phyloP scores from a whole-genome alignment of 2,888 invertebrate species.

The Harpagoxenus sublaevis region DNA sequence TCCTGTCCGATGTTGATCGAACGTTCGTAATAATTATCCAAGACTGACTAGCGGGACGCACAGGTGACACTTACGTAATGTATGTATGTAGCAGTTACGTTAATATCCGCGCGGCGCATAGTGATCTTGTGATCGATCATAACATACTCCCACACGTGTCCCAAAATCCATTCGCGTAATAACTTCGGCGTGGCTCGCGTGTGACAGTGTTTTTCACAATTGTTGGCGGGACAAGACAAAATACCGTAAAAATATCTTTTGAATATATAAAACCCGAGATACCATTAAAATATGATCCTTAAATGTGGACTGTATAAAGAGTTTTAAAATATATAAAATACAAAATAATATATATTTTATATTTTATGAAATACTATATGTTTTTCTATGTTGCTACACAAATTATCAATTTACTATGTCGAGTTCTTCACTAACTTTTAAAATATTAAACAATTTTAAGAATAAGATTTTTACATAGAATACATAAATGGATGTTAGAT shows the following conservation, averaged over 20 bases:
- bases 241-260: conserved; percentile 6
- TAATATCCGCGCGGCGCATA: conserved; percentile 64
- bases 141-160: conserved; percentile 19
- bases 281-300: not conserved
- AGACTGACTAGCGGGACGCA: conserved; percentile 72
- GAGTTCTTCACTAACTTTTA: not conserved
- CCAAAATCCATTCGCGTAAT: conserved; percentile 44
- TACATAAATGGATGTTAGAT: not conserved
- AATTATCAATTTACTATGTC: not conserved
- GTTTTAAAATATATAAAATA: conserved; percentile 4
- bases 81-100: conserved; percentile 74
- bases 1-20: conserved; percentile 72
- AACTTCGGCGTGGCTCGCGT: conserved; percentile 2
- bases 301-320: not conserved
- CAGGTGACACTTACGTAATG: conserved; percentile 71
- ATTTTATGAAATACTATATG: not conserved
- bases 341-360: not conserved
- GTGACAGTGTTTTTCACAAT: conserved; percentile 35
- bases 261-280: not conserved
- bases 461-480: not conserved
- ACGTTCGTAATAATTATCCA: conserved; percentile 76
- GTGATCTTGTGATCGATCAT: conserved; percentile 65
- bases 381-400: not conserved
- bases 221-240: not conserved
- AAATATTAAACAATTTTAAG: conserved; percentile 14